A percentile compares a stretch with the other conserved stretches of the same genome.
Evolutionary conservation across 2,888 invertebrate species (phyloP).

Genomic region (Orthosia cruda): DNA sequence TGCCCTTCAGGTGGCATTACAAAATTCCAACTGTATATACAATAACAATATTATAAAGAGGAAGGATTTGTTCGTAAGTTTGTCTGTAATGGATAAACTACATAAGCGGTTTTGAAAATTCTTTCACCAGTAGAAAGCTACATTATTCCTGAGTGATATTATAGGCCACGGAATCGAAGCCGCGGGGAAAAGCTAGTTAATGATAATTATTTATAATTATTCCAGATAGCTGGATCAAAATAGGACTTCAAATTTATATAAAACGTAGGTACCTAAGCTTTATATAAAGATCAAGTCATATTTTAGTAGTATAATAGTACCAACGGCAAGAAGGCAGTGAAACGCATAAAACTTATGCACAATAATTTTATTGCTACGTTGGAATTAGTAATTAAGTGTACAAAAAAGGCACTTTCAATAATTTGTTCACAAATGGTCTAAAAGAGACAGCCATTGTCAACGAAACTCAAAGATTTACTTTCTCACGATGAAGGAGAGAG

Average conservation of each 20-base stretch:
- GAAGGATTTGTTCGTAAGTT: too few species aligned
- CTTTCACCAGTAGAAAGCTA: too few species aligned
- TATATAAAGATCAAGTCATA: too few species aligned
- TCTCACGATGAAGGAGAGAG: conserved; percentile 73
- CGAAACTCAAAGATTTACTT: conserved; percentile 70
- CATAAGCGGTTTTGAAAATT: too few species aligned
- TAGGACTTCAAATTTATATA: background rate
- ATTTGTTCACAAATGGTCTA: conserved; percentile 67
- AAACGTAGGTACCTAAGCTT: background rate
- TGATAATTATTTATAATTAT: background rate
- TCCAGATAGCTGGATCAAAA: background rate
- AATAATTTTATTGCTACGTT: conserved; percentile 31
- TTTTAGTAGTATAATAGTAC: too few species aligned
- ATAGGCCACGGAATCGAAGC: too few species aligned
- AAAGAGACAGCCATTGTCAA: conserved; percentile 72
- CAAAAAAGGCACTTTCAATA: conserved; percentile 60
- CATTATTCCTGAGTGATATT: too few species aligned
- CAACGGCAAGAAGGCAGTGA: background rate
- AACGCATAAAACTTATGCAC: conserved; percentile 10
- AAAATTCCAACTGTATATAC: too few species aligned
- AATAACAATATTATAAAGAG: too few species aligned
- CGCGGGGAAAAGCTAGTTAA: too few species aligned
- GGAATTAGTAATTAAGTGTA: conserved; percentile 31
- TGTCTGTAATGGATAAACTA: too few species aligned
- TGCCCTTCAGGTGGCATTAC: too few species aligned